A percentile compares a stretch with the other conserved stretches of the same genome.
phyloP scores from a whole-genome alignment of 1,140 invertebrate species.

The Drosophila pectinifera region DNA sequence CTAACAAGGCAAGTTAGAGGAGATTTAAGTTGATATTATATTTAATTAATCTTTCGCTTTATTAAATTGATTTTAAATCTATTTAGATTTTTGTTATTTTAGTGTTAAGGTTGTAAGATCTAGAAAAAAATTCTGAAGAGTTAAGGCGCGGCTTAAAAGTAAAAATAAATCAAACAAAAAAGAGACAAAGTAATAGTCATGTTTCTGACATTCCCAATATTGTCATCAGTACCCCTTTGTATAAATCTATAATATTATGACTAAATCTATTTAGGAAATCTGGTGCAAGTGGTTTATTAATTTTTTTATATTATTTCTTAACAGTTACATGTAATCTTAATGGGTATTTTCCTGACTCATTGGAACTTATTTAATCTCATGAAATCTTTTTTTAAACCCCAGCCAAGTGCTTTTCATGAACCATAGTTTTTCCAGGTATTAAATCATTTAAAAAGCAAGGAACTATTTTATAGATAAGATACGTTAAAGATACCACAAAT shows the following conservation, averaged over 20 bases:
- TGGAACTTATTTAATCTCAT: neutral
- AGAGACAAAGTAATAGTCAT: no score
- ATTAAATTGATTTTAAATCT: neutral
- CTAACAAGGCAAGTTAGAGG: constrained; percentile 25
- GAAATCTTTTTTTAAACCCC: neutral
- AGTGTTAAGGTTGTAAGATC: no score
- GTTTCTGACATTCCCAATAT: neutral
- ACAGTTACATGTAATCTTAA: neutral
- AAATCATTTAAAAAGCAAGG: neutral
- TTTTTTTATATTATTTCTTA: neutral
- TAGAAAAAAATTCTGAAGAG: neutral
- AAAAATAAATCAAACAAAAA: no score
- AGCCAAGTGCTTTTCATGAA: neutral
- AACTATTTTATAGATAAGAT: constrained; percentile 16
- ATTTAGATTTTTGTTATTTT: neutral
- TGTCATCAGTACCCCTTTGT: no score
- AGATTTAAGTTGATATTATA: neutral
- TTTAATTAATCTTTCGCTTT: neutral
- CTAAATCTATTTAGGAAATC: neutral
- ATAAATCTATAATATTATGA: neutral
- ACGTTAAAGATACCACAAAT: neutral
- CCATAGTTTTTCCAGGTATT: constrained; percentile 6
- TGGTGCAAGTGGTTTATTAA: neutral
- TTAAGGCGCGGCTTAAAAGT: no score
- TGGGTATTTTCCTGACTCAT: neutral